These are phyloP conservation scores for Hirtodrosophila histrioides DNA, from an alignment of 2,888 invertebrate species.

Conservation along the genomic window DNA sequence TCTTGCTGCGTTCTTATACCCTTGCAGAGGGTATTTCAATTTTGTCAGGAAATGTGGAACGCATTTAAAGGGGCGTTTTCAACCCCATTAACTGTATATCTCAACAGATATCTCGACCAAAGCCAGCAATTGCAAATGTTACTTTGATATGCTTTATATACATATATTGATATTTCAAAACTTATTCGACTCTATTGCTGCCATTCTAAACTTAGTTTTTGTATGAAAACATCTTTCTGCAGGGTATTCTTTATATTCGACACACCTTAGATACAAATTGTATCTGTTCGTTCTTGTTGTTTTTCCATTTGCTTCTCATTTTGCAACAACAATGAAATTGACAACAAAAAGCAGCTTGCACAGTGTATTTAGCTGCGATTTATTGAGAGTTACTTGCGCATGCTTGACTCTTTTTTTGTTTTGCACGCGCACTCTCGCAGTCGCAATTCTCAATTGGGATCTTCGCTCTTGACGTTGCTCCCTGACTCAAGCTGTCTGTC, in stretches of 20 bases:
- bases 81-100: no score
- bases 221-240: no score
- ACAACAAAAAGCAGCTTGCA: constrained; percentile 18
- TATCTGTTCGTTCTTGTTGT: not conserved
- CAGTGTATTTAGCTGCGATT: constrained; percentile 44
- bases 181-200: no score
- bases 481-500: constrained; percentile 32
- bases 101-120: no score
- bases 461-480: constrained; percentile 11
- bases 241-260: no score
- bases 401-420: constrained; percentile 46
- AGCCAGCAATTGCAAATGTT: no score
- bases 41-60: no score
- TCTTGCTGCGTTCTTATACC: not conserved
- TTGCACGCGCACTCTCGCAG: constrained; percentile 59
- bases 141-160: not conserved
- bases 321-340: constrained; percentile 43
- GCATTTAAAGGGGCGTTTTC: no score
- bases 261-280: no score
- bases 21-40: no score
- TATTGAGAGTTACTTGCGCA: constrained; percentile 60
- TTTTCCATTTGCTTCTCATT: constrained; percentile 29
- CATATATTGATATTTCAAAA: no score
- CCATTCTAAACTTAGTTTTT: no score
- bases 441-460: constrained; percentile 43